Conservation (phyloP, 2,888 invertebrate genomes). For the Scrobipalpa costella region DNA sequence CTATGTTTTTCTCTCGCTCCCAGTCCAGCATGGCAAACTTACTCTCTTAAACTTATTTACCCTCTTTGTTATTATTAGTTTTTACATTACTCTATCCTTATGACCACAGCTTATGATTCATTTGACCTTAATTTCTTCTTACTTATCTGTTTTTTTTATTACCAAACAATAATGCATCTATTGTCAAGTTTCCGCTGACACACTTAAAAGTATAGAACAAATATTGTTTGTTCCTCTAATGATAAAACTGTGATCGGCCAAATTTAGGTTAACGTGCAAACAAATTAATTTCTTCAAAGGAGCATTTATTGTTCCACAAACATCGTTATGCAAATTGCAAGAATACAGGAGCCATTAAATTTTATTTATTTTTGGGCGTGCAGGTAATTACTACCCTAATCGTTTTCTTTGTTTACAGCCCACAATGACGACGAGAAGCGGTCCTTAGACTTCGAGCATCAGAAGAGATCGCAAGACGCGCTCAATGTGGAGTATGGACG, state of each 20-base stretch:
- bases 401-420: conserved; percentile 62
- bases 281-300: conserved; percentile 28
- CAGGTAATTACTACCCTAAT: conserved; percentile 21
- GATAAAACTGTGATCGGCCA: conserved; percentile 24
- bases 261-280: conserved; percentile 26
- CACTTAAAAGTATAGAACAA: conserved; percentile 3
- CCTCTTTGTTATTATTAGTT: too few relatives aligned
- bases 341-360: conserved; percentile 18
- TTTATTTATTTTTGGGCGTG: conserved; percentile 25
- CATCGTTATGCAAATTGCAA: conserved; percentile 28
- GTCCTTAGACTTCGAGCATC: conserved; percentile 84
- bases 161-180: background rate
- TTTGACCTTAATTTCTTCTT: conserved; percentile 6
- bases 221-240: conserved; percentile 7
- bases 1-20: too few relatives aligned
- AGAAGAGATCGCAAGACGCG: conserved; percentile 78
- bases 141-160: background rate
- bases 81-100: background rate
- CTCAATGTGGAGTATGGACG: conserved; percentile 80
- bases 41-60: too few relatives aligned
- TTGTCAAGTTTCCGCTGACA: background rate
- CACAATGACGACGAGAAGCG: conserved; percentile 86
- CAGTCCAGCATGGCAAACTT: too few relatives aligned
- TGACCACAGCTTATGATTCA: background rate
- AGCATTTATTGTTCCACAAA: conserved; percentile 27